phyloP scores from a whole-genome alignment of 2,888 invertebrate species.

The Caenorhabditis becei region DNA sequence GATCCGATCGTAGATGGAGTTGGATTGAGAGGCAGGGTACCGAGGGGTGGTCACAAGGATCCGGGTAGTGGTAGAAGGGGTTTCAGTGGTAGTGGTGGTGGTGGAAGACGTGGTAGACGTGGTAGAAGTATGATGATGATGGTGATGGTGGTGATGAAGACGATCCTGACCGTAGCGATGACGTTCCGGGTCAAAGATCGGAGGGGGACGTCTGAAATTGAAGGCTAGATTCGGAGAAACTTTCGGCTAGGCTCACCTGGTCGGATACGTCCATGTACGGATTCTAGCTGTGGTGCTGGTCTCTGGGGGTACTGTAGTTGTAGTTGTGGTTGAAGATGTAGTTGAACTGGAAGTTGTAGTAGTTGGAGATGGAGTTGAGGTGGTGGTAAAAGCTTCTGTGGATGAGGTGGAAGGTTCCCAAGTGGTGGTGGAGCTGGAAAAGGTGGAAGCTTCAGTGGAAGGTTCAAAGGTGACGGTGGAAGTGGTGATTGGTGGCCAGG shows the following conservation, averaged over 20 bases:
- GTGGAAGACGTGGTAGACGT: constrained; percentile 14
- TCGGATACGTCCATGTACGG: constrained; percentile 31
- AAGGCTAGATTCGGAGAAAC: background rate
- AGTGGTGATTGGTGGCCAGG: too few species aligned
- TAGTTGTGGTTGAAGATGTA: constrained; percentile 18
- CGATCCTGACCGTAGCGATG: constrained; percentile 43
- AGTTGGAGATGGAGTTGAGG: constrained; percentile 1
- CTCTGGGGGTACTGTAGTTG: constrained; percentile 19
- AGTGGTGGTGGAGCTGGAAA: constrained; percentile 1
- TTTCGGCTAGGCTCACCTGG: constrained; percentile 18
- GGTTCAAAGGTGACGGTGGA: background rate
- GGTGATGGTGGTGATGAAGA: constrained; percentile 39
- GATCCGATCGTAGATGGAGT: constrained; percentile 40
- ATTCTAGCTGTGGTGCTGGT: constrained; percentile 37
- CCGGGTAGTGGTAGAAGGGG: constrained; percentile 25
- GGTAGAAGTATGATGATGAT: constrained; percentile 48
- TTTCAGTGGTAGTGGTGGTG: constrained; percentile 10
- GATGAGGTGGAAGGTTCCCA: constrained; percentile 13
- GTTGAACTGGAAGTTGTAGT: constrained; percentile 22
- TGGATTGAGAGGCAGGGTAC: constrained; percentile 22
- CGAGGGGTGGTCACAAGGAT: constrained; percentile 35
- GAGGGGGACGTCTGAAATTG: constrained; percentile 32
- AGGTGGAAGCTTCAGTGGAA: too few species aligned
- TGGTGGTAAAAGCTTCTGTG: background rate
- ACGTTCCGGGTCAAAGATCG: constrained; percentile 39